A percentile compares a stretch with the other conserved stretches of the same genome.
Evolutionary conservation across 2,797 vertebrate species (phyloP).

Genomic region (Hypotaenidia philippensis): DNA sequence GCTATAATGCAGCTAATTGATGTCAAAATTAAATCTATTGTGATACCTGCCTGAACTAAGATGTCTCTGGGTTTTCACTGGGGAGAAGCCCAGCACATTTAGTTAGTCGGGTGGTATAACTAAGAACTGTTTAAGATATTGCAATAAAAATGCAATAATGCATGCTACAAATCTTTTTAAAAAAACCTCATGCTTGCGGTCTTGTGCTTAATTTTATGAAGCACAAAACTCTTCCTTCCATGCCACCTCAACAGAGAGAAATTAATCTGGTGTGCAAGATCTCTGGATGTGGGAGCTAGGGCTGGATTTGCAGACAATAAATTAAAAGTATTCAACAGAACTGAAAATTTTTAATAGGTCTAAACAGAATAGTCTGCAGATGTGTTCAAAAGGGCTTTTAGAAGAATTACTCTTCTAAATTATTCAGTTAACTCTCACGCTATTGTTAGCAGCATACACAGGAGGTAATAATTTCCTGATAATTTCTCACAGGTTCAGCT

Average conservation of each 20-base stretch:
- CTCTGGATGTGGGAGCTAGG: not conserved
- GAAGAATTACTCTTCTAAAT: not conserved
- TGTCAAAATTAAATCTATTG: not conserved
- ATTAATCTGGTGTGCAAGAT: not conserved
- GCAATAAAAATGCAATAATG: not conserved
- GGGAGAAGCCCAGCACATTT: not conserved
- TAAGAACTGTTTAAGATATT: not conserved
- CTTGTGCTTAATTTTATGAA: not conserved
- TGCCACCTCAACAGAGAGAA: not conserved
- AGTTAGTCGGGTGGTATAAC: not conserved
- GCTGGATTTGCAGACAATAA: not conserved
- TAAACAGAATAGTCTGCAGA: not conserved
- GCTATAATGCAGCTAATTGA: not conserved
- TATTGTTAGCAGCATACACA: not conserved
- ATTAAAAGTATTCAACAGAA: not conserved
- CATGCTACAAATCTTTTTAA: not conserved
- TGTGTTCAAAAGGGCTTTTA: not conserved
- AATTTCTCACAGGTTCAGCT: not conserved
- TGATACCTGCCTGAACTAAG: not conserved
- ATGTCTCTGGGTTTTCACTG: not conserved
- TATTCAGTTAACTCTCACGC: not conserved
- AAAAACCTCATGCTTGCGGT: not conserved
- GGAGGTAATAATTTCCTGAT: not conserved
- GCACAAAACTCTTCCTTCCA: not conserved
- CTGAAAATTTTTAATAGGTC: not conserved